A percentile compares a stretch with the other conserved stretches of the same genome.
phyloP scores from a whole-genome alignment of 2,888 invertebrate genomes.

The Chalcosyrphus nemorum region DNA sequence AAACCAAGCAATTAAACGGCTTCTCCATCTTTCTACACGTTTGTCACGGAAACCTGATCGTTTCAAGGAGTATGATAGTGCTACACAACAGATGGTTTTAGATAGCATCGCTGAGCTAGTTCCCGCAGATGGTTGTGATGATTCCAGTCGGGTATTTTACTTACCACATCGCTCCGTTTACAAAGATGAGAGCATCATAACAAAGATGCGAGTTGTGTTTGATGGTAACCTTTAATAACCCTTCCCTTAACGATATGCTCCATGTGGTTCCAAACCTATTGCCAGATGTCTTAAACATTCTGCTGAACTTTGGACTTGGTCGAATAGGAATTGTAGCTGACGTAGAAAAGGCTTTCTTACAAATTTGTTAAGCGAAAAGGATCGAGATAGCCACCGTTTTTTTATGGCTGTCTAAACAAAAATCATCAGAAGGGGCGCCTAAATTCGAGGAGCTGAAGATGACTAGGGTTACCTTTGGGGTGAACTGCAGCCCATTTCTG shows the following conservation, averaged over 20 bases:
- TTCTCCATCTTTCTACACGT: constrained; percentile 16
- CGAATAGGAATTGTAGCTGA: neutral
- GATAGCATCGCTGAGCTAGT: constrained; percentile 9
- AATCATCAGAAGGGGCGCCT: neutral
- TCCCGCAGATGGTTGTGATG: no score
- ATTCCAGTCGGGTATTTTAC: no score
- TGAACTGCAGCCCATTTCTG: constrained; percentile 21
- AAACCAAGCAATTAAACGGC: no score
- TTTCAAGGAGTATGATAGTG: constrained; percentile 13
- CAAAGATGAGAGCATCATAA: no score
- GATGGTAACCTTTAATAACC: neutral
- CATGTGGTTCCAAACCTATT: neutral
- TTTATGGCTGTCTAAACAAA: neutral
- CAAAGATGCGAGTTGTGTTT: no score
- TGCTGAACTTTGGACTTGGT: constrained; percentile 12
- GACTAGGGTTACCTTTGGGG: constrained; percentile 18
- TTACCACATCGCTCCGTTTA: no score
- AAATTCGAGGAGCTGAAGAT: neutral
- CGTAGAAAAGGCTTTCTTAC: constrained; percentile 2
- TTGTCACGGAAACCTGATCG: no score
- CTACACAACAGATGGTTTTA: neutral
- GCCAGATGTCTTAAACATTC: neutral
- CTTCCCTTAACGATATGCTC: neutral
- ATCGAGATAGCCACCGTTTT: constrained; percentile 18
- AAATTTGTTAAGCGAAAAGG: constrained; percentile 4